These are phyloP conservation scores for Brachymystax lenok DNA, from an alignment of 2,797 vertebrate species.

Conservation along the genomic window DNA sequence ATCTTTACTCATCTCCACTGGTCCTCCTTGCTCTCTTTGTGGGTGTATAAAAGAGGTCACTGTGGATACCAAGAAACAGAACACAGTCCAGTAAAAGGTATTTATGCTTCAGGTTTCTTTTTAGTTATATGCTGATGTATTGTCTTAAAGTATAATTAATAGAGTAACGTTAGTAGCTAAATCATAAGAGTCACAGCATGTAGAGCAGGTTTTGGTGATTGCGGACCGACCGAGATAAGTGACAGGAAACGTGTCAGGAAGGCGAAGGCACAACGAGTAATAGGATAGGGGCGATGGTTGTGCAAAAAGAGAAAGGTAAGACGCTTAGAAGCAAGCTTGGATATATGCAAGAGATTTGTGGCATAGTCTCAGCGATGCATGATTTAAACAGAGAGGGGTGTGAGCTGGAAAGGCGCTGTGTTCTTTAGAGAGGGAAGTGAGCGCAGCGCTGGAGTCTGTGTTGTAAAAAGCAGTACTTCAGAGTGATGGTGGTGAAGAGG, in stretches of 20 bases:
- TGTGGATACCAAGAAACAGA: constrained; percentile 55
- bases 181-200: not conserved
- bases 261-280: not conserved
- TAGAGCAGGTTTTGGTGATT: not conserved
- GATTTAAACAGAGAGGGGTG: not conserved
- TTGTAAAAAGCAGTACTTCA: not conserved
- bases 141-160: not conserved
- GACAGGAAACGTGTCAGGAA: not conserved
- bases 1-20: constrained; percentile 44
- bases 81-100: constrained; percentile 61
- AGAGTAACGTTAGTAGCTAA: not conserved
- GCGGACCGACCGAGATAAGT: not conserved
- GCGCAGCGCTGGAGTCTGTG: constrained; percentile 25
- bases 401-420: constrained; percentile 24
- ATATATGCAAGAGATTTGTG: not conserved
- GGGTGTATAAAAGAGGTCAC: constrained; percentile 62
- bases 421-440: constrained; percentile 22
- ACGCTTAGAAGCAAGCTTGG: not conserved
- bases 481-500: not conserved
- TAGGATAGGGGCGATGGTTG: not conserved
- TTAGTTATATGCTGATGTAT: not conserved
- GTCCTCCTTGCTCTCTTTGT: constrained; percentile 23
- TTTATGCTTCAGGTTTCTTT: constrained; percentile 39
- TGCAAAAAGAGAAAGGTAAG: not conserved
- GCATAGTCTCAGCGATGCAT: not conserved